phyloP scores from a whole-genome alignment of 2,113 vertebrate species.

The Cynopterus brachyotis region DNA sequence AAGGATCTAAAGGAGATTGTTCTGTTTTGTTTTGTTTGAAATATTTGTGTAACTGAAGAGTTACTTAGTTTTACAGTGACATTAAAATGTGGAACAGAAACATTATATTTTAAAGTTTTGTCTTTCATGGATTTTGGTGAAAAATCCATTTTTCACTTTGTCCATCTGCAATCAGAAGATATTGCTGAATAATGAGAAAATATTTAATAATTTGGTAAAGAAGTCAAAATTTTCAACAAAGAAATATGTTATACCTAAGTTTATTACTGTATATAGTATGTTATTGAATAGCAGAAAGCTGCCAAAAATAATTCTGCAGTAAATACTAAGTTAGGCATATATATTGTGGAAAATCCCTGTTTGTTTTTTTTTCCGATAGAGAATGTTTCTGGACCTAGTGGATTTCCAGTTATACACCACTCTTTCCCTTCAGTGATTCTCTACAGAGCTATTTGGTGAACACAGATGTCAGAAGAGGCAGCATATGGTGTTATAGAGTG shows the following conservation, averaged over 20 bases:
- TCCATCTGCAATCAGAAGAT: not conserved
- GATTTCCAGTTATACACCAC: slow-evolving; percentile 45
- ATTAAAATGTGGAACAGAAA: not conserved
- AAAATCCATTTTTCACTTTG: not conserved
- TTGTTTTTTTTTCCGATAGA: not conserved
- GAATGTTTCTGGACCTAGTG: slow-evolving; percentile 47
- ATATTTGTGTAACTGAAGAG: not conserved
- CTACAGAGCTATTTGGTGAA: slow-evolving; percentile 10
- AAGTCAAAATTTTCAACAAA: not conserved
- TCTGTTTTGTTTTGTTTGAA: not conserved
- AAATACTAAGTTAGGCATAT: not conserved
- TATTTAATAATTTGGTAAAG: slow-evolving; percentile 28
- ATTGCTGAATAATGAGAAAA: not conserved
- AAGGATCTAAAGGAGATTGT: not conserved
- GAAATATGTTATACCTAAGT: not conserved
- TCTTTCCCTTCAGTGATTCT: not conserved
- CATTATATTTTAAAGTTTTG: not conserved
- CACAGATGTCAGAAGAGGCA: slow-evolving; percentile 54
- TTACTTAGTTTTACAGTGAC: not conserved
- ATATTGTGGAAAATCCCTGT: not conserved
- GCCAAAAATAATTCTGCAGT: not conserved
- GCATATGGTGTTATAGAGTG: slow-evolving; percentile 55
- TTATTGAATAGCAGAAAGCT: not conserved
- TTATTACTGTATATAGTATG: not conserved
- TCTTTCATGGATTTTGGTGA: not conserved